Evolutionary conservation across 2,888 invertebrate species (phyloP), one percentile per base, ranked within the genome.

Genomic region (Chorisops tibialis): DNA sequence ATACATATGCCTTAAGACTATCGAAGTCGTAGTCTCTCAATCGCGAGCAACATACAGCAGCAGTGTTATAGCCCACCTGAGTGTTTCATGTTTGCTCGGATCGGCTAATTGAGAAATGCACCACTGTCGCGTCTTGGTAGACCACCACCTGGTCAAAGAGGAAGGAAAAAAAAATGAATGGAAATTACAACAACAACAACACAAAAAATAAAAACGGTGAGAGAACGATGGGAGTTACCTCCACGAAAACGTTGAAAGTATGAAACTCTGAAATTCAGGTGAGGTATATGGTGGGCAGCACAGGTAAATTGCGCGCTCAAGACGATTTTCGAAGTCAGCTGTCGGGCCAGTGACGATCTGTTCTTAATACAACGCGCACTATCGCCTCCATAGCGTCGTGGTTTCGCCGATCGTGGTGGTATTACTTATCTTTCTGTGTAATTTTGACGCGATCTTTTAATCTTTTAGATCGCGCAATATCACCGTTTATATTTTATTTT

Each of bases 251-350:
- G 5, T 30, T 30, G 30, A 30, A 30, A 30, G 30, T 30, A 9
- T n/a, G n/a, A n/a, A 30, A 41, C 41, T 41, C 41, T 16, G 6
- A 9, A n/a, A 41, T n/a, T 41, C 16, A 41, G 16, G 41, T 41
- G 6, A 11, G 37, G 11, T 37, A n/a, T 11, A 47, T 4, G 11
- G 47, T 24, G 12, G 38, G 38, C 39, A 50, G 50, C 45, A 56
- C 56, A 56, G 56, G 56, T 56, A 56, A 43, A 35, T 30, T 11
- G 56, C 21, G 30, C 19, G 14, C 43, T 30, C 16, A 56, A 56
- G 45, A 43, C 45, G 35, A 21, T 19, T 35, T 56, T 56, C 56
- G 16, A 56, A 56, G 56, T 56, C 56, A 56, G 56, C 56, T 56
- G 56, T 43, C 56, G 18, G 35, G 30, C 12, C 56, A 56, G 56